phyloP scores from a whole-genome alignment of 2,797 vertebrate genomes.

The Eurystomus glaucurus region DNA sequence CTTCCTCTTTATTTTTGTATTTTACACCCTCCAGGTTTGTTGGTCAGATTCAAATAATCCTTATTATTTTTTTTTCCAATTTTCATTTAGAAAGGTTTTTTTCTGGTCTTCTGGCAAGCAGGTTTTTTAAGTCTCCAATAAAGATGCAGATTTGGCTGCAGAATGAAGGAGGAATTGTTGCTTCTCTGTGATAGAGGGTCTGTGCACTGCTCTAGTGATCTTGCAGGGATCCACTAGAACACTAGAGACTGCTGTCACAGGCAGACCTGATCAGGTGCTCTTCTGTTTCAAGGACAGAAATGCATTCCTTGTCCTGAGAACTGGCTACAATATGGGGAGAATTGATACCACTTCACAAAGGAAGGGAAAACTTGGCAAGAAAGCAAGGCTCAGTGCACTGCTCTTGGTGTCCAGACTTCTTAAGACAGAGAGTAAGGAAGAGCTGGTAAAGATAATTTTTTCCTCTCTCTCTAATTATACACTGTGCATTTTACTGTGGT shows the following conservation, averaged over 20 bases:
- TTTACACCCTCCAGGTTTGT: background rate
- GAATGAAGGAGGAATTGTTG: background rate
- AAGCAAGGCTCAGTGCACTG: constrained; percentile 52
- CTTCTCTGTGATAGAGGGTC: background rate
- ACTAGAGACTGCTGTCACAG: background rate
- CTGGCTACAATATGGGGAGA: constrained; percentile 71
- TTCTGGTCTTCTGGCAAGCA: background rate
- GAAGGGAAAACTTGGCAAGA: constrained; percentile 62
- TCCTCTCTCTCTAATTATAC: background rate
- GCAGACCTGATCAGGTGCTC: background rate
- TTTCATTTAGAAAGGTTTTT: background rate
- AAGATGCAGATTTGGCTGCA: background rate
- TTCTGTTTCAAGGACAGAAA: background rate
- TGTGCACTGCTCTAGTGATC: background rate
- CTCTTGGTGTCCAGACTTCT: constrained; percentile 65
- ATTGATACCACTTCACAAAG: constrained; percentile 68
- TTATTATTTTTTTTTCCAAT: background rate
- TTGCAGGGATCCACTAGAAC: background rate
- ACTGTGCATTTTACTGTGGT: background rate
- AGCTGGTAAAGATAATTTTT: constrained; percentile 67
- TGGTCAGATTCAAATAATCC: background rate
- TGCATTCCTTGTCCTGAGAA: constrained; percentile 73
- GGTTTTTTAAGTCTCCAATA: background rate
- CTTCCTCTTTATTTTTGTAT: background rate
- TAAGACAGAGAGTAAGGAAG: constrained; percentile 62